Base-by-base conservation (phyloP, 2,113 vertebrate species). In the Scophthalmus maximus region DNA sequence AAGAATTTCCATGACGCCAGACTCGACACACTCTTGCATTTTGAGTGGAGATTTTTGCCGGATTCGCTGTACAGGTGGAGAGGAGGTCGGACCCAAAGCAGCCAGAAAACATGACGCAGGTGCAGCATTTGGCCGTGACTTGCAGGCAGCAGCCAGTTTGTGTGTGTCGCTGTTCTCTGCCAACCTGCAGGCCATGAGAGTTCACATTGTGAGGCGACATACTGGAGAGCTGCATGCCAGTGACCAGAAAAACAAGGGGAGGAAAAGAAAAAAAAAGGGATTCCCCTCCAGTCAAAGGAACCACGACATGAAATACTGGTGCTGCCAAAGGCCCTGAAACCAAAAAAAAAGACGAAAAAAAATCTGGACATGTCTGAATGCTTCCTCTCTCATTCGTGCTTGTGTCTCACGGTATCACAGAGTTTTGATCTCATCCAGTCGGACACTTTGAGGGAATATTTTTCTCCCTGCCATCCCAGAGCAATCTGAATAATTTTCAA, bases 381-480 rank as follows among this genome's bases (percentile, higher is more conserved):
- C 68, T 20, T 64, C 70, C 36, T 56, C 47, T 57, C 58, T 69
- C 59, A 29, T 56, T 55, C 8, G 34, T 23, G 75, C 71, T 30
- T 29, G 52, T 76, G 79, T 87, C 79, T 83, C 84, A 52, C 70
- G 36, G 73, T 78, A 76, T 87, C 85, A 42, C 65, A 12, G 52
- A 79, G 81, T 88, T 91, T 92, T 94, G 90, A 93, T 91, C 87
- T 91, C 85, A 89, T 90, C 78, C 87, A 73, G 60, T 93, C 58
- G 85, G 91, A 90, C 88, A 93, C 90, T 93, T 93, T 84, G 79
- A 89, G 91, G 92, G 91, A 93, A 93, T 92, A 92, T 93, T 92
- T 93, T 92, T 87, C 89, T 68, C 89, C 79, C 84, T 57, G 86
- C 89, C 87, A 61, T 92, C 92, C 92, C 90, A 90, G 34, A 92